Conservation (phyloP, 2,888 invertebrate genomes). For the Sinhomidia bicolor region DNA sequence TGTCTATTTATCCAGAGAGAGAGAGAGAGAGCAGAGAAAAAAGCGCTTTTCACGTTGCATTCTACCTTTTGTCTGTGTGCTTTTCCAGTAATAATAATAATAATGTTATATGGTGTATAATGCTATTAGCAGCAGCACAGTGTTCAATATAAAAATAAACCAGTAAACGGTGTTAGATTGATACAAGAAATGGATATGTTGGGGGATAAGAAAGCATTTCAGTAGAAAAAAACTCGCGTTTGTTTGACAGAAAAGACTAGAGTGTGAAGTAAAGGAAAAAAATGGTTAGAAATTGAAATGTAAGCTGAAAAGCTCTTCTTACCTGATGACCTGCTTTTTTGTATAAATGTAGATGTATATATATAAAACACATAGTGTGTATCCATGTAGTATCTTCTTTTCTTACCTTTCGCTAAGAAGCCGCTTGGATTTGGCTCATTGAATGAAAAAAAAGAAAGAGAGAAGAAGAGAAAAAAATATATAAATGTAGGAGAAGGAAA, state of each 20-base stretch:
- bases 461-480: too few species aligned
- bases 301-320: slow-evolving; percentile 7
- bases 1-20: neutral
- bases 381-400: neutral
- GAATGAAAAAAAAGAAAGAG: slow-evolving; percentile 23
- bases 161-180: too few species aligned
- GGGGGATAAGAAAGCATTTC: neutral
- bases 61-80: neutral
- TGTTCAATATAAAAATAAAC: slow-evolving; percentile 11
- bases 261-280: neutral
- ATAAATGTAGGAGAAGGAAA: neutral
- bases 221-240: neutral
- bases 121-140: neutral
- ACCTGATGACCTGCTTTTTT: slow-evolving; percentile 53
- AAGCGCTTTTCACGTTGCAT: neutral
- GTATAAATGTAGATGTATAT: too few species aligned
- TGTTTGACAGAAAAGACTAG: slow-evolving; percentile 8
- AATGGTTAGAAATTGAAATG: neutral
- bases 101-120: neutral
- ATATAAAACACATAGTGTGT: neutral
- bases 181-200: neutral
- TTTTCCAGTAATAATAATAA: too few species aligned
- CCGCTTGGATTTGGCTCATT: slow-evolving; percentile 13
- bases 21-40: neutral
- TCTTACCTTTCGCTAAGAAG: neutral